phyloP scores from a whole-genome alignment of 2,113 vertebrate genomes.

The Trochalopteron elliotii region DNA sequence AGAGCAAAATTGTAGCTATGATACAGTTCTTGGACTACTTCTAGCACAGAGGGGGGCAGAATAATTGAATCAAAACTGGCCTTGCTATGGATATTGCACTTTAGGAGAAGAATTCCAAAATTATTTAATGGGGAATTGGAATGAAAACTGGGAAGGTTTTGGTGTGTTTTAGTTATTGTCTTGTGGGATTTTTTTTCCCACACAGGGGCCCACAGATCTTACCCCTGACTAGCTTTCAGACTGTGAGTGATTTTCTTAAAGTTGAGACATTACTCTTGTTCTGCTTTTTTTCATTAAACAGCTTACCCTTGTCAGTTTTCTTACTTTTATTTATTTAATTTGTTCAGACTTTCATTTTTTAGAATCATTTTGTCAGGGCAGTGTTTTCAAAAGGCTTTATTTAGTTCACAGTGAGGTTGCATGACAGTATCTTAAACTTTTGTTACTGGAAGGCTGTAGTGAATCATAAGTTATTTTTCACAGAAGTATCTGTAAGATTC shows the following conservation, averaged over 20 bases:
- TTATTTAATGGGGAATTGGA: not conserved
- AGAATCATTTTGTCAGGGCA: not conserved
- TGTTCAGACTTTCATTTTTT: not conserved
- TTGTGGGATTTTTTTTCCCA: rapidly evolving
- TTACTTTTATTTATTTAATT: not conserved
- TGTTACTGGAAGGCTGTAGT: not conserved
- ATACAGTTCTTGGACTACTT: not conserved
- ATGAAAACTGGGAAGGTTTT: not conserved
- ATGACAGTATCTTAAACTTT: not conserved
- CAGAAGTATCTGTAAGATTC: not conserved
- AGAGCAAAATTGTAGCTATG: not conserved
- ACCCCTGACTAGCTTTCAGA: not conserved
- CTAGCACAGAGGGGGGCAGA: not conserved
- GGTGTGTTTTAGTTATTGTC: not conserved
- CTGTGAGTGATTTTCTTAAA: not conserved
- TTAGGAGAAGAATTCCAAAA: not conserved
- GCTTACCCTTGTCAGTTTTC: not conserved
- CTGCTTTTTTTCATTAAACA: not conserved
- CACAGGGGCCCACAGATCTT: not conserved
- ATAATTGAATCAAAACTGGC: not conserved
- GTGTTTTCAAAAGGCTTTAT: not conserved
- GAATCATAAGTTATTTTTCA: conserved; percentile 1
- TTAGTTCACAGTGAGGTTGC: not conserved
- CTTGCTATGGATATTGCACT: not conserved
- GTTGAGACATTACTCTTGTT: not conserved